Percentiles rank a stretch among this genome's conserved stretches.
Conservation (phyloP, 2,888 invertebrate species). For the Standfussiana lucernea region DNA sequence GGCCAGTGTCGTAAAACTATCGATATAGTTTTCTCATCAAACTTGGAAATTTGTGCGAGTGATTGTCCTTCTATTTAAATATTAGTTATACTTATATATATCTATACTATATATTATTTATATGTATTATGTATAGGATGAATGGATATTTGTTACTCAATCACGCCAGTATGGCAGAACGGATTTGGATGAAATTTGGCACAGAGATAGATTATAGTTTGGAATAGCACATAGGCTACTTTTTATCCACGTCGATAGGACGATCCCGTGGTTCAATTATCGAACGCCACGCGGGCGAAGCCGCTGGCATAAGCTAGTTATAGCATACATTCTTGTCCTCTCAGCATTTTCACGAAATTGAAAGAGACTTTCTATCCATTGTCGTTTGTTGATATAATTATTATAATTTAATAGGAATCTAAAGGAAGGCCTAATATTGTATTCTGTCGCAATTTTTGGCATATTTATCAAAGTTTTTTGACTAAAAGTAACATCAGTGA, state of each 20-base stretch:
- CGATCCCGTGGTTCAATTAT: too few species aligned
- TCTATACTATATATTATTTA: too few species aligned
- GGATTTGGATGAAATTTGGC: too few species aligned
- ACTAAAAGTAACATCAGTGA: background rate
- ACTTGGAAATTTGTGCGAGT: background rate
- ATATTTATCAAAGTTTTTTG: background rate
- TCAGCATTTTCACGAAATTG: background rate
- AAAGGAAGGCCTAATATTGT: background rate
- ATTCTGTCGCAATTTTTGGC: background rate
- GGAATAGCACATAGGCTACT: too few species aligned
- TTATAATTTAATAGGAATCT: background rate
- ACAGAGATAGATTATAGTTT: too few species aligned
- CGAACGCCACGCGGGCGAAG: too few species aligned
- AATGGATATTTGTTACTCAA: too few species aligned
- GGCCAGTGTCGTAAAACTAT: constrained; percentile 16
- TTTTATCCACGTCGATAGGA: too few species aligned
- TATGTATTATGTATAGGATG: too few species aligned
- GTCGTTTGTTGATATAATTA: background rate
- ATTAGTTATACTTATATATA: too few species aligned
- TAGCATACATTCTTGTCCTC: background rate
- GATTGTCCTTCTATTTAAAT: background rate
- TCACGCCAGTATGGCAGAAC: too few species aligned
- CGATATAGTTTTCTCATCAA: constrained; percentile 15
- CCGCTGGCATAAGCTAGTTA: too few species aligned
- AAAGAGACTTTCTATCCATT: background rate